Conservation (phyloP, 2,888 invertebrate species). For the Lasioglossum morio region DNA sequence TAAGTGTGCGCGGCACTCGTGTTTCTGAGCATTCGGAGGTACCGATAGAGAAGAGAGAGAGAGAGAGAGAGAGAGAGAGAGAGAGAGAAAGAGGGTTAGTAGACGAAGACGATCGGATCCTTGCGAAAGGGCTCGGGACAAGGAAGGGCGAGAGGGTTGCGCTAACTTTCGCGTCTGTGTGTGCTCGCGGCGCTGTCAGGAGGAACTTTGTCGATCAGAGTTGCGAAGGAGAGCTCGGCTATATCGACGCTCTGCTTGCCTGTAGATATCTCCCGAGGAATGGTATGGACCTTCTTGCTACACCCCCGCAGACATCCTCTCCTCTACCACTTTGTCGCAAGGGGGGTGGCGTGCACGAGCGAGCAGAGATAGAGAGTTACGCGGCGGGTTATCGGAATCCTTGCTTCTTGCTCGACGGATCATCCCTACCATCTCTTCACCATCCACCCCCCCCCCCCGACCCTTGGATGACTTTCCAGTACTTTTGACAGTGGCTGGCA, state of each 20-base stretch:
- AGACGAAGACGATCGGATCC: constrained; percentile 22
- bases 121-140: constrained; percentile 15
- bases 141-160: constrained; percentile 45
- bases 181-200: constrained; percentile 67
- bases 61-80: background rate
- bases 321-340: constrained; percentile 10
- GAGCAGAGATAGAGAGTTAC: constrained; percentile 24
- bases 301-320: background rate
- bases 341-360: constrained; percentile 6
- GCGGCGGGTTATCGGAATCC: constrained; percentile 35
- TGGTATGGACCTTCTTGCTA: constrained; percentile 45
- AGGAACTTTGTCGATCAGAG: constrained; percentile 79
- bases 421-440: constrained; percentile 9
- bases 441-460: too few relatives aligned
- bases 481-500: constrained; percentile 38
- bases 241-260: constrained; percentile 62
- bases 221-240: constrained; percentile 71
- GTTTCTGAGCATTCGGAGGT: constrained; percentile 55
- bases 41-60: background rate
- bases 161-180: constrained; percentile 68
- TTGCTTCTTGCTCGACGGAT: constrained; percentile 24
- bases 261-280: constrained; percentile 62
- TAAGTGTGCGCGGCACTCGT: constrained; percentile 49
- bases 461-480: constrained; percentile 36
- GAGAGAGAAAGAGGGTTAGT: background rate